phyloP scores from a whole-genome alignment of 23 tunicate species.

The Styela clava region DNA sequence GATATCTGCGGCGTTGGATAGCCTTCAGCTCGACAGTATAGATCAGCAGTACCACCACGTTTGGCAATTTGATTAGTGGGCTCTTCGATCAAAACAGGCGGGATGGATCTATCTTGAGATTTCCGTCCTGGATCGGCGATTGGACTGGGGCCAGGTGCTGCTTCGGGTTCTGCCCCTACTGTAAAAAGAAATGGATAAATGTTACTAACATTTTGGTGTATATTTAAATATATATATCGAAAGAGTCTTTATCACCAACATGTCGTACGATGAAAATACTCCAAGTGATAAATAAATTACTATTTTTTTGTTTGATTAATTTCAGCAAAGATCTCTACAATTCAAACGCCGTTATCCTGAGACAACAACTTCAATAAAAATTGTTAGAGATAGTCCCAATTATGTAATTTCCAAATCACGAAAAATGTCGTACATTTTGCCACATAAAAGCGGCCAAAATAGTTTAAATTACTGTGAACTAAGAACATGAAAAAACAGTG shows the following conservation, averaged over 20 bases:
- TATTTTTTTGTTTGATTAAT: too few relatives aligned
- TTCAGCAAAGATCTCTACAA: too few relatives aligned
- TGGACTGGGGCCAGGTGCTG: slow-evolving; percentile 20
- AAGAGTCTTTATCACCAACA: too few relatives aligned
- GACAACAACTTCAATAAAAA: too few relatives aligned
- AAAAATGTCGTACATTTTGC: neutral
- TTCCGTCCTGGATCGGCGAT: neutral
- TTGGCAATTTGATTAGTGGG: neutral
- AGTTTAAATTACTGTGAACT: too few relatives aligned
- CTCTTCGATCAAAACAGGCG: slow-evolving; percentile 4
- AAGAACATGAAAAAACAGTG: too few relatives aligned
- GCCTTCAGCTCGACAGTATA: slow-evolving; percentile 29
- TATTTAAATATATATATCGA: too few relatives aligned
- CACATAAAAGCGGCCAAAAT: neutral
- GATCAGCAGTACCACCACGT: neutral
- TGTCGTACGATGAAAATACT: too few relatives aligned
- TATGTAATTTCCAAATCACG: neutral
- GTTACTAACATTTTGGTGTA: neutral
- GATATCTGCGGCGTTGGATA: slow-evolving; percentile 15
- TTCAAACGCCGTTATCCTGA: too few relatives aligned
- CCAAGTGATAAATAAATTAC: too few relatives aligned
- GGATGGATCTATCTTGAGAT: neutral
- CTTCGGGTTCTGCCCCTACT: neutral
- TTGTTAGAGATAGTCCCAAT: neutral
- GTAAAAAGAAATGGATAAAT: neutral